Evolutionary conservation across 2,113 vertebrate species (phyloP).

Genomic region (Bombycilla garrulus): DNA sequence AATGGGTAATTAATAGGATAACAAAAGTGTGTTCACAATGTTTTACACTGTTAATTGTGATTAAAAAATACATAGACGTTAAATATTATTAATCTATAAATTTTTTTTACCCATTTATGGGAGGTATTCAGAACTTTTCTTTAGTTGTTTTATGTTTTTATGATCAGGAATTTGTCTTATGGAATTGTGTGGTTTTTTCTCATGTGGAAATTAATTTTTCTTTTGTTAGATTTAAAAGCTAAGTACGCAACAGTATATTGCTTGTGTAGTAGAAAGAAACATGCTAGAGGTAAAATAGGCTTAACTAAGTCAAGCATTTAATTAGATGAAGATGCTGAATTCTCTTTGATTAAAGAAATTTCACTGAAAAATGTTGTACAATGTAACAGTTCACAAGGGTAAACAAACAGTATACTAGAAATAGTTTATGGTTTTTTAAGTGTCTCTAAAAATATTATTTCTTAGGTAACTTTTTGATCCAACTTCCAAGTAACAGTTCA

Average conservation of each 20-base stretch:
- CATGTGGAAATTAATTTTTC: background rate
- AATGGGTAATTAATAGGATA: background rate
- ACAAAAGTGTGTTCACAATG: background rate
- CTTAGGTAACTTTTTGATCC: background rate
- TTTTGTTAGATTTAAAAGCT: background rate
- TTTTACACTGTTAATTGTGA: background rate
- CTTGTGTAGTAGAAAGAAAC: background rate
- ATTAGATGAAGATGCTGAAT: background rate
- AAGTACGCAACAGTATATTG: background rate
- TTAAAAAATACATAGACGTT: background rate
- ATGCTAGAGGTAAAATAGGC: background rate
- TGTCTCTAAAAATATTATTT: background rate
- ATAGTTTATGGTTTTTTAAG: background rate
- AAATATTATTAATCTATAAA: background rate
- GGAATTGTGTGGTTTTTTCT: rapidly evolving
- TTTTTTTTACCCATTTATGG: background rate
- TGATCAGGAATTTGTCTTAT: background rate
- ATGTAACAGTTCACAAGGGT: background rate
- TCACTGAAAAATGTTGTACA: background rate
- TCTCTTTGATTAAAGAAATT: background rate
- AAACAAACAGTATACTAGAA: background rate
- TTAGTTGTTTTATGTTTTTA: background rate
- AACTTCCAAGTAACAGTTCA: background rate
- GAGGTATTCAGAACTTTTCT: background rate
- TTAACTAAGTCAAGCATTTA: background rate